phyloP scores from a whole-genome alignment of 30 jellyfish, hydroid and myxozoan genomes.

The Phacellophora camtschatica region DNA sequence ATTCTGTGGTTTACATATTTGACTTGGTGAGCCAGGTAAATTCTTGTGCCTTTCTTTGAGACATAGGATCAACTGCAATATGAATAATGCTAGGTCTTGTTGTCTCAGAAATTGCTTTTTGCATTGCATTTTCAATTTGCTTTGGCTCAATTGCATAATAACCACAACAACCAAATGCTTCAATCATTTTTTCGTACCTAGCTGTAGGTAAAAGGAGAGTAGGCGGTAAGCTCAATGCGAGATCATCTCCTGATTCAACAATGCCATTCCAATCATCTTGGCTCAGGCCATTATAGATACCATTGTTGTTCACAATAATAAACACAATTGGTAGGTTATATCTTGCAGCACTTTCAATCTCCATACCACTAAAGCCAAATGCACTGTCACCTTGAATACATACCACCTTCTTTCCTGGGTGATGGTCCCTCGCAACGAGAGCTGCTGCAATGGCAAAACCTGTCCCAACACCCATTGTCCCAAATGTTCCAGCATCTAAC shows the following conservation, averaged over 20 bases:
- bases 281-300: constrained; percentile 81
- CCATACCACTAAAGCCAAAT: constrained; percentile 95
- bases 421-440: constrained; percentile 38
- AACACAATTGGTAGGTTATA: constrained; percentile 78
- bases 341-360: constrained; percentile 85
- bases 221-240: constrained; percentile 74
- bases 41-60: constrained; percentile 79
- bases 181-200: constrained; percentile 82
- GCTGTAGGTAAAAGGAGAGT: constrained; percentile 73
- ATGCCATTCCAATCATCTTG: constrained; percentile 59
- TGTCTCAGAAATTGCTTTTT: constrained; percentile 48
- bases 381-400: constrained; percentile 97
- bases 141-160: constrained; percentile 51
- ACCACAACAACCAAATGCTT: constrained; percentile 84
- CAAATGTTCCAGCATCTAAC: constrained; percentile 90
- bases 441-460: constrained; percentile 94
- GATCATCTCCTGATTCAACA: constrained; percentile 45
- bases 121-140: constrained; percentile 57
- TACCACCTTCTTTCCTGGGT: constrained; percentile 58
- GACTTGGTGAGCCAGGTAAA: constrained; percentile 64
- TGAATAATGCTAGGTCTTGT: constrained; percentile 68
- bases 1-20: neutral
- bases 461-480: constrained; percentile 96
- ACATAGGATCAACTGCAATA: constrained; percentile 69
- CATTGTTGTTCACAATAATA: constrained; percentile 83